A percentile compares a stretch with the other conserved stretches of the same genome.
phyloP scores from a whole-genome alignment of 2,113 vertebrate species.

The Gopherus flavomarginatus region DNA sequence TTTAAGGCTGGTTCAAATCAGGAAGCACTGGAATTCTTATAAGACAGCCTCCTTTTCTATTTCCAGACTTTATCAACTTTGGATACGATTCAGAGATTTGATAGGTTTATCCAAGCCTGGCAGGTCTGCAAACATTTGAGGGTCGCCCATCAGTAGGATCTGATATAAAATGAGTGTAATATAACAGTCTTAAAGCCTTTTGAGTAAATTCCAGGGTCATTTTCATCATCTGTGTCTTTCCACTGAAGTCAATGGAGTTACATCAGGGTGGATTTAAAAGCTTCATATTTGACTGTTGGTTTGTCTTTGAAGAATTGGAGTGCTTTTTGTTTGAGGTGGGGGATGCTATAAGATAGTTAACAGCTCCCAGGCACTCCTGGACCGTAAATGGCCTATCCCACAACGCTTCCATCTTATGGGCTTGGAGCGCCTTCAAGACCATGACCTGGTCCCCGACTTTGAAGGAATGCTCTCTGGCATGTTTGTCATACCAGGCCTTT shows the following conservation, averaged over 20 bases:
- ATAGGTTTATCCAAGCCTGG: not conserved
- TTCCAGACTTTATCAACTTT: not conserved
- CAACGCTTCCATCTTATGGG: too few species aligned
- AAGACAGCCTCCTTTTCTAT: not conserved
- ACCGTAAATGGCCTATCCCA: too few species aligned
- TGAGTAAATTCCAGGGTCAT: slow-evolving; percentile 17
- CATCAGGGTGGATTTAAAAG: not conserved
- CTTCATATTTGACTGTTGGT: slow-evolving; percentile 24
- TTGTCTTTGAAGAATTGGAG: slow-evolving; percentile 9
- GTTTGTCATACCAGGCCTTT: too few species aligned
- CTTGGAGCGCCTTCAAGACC: too few species aligned
- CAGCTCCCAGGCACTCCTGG: too few species aligned
- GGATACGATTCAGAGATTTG: slow-evolving; percentile 18
- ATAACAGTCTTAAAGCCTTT: not conserved
- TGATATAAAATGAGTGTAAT: not conserved
- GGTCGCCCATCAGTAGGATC: not conserved
- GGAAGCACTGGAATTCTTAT: not conserved
- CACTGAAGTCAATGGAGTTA: slow-evolving; percentile 35
- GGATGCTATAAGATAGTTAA: too few species aligned
- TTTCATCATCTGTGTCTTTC: slow-evolving; percentile 21
- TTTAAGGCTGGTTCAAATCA: not conserved
- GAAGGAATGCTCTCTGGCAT: too few species aligned
- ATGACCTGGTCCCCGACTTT: too few species aligned
- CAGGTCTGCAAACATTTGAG: not conserved
- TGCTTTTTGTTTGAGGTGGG: too few species aligned